Evolutionary conservation across 2,113 vertebrate genomes (phyloP), one percentile per base, ranked within the genome.

Genomic region (Tonatia bakeri): DNA sequence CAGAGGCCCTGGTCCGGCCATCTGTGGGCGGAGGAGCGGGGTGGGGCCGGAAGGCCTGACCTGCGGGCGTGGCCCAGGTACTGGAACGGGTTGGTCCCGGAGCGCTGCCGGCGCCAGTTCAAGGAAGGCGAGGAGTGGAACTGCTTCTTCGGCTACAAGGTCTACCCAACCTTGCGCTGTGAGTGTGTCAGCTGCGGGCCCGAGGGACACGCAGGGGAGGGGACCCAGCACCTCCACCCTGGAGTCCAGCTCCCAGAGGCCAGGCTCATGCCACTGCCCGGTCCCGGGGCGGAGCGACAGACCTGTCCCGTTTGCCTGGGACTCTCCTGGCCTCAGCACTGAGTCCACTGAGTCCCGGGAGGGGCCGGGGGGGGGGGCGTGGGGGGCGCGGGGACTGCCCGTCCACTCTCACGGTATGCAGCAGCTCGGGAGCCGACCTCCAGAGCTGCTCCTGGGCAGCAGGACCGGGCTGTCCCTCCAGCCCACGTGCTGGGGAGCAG

Each of bases 101-200:
- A 99, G 87, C 99, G 98, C 97, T 99, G 99, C 84, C 99, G 98
- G 86, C 98, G 98, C 94, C 99, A 99, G 95, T 98, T 99, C 96
- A 99, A 99, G 96, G 98, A 99, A 82, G 99, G 99, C 89, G 99
- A 99, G 80, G 99, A 99, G 94, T 99, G 99, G 99, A 99, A 99
- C 97, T 99, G 99, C 96, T 99, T 99, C 98, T 99, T 99, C 83
- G 99, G 99, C 20, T 99, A 99, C 96, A 99, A 99, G 98, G 98
- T 99, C 86, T 99, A 99, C 96, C 99, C 99, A 0, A 99, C 99
- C 19, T 99, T 99, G 97, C 99, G 99, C 98, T 99, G 99, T 99
- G 98, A 98, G 99, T 98, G 69, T 61, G 43, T 52, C 16, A 43
- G 56, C 65, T 5, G 0, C 14, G 9, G 22, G 33, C 33, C 6